Base-by-base conservation (phyloP, 2,797 vertebrate genomes). In the Arnoldichthys spilopterus region DNA sequence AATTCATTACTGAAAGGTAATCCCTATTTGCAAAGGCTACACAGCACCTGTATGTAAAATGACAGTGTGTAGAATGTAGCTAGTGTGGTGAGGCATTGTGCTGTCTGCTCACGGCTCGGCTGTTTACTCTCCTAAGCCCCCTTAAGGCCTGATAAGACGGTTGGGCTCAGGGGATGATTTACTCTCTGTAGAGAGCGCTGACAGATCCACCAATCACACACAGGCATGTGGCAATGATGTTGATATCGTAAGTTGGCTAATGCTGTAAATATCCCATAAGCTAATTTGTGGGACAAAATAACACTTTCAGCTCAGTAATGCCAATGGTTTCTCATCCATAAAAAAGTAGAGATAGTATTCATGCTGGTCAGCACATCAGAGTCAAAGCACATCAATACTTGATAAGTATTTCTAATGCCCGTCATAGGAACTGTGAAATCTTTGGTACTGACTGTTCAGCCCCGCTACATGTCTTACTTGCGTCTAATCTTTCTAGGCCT, bases 71-170 rank as follows among this genome's bases (percentile, higher is more conserved):
- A 73, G 20, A 47, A 64, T 61, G 74, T 72, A 62, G 34, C 30
- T 34, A 40, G 20, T 26, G 32, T 47, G 24, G 43, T 67, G 72
- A 77, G 40, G 47, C 24, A 68, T 56, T 75, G 73, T 66, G 70
- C 45, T 72, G 32, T 68, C 76, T 40, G 73, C 69, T 84, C 64
- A 74, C 68, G 4, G 40, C 15, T 47, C 73, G 47, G 7, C 58
- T 81, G 70, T 84, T 79, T 77, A 74, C 62, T 40, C 59, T 76
- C 51, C 43, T 66, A 43, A 81, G 54, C 26, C 45, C 62, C 79
- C n/a, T 70, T 59, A 45, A 74, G 69, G 74, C 51, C 40, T 59
- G 62, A 74, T 77, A 78, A 78, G 68, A 79, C 56, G 24, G 45
- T 63, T 7, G 30, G 76, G 69, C 77, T 53, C 59, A 32, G 24